phyloP scores from a whole-genome alignment of 2,113 vertebrate genomes.

The Beaufortia kweichowensis region DNA sequence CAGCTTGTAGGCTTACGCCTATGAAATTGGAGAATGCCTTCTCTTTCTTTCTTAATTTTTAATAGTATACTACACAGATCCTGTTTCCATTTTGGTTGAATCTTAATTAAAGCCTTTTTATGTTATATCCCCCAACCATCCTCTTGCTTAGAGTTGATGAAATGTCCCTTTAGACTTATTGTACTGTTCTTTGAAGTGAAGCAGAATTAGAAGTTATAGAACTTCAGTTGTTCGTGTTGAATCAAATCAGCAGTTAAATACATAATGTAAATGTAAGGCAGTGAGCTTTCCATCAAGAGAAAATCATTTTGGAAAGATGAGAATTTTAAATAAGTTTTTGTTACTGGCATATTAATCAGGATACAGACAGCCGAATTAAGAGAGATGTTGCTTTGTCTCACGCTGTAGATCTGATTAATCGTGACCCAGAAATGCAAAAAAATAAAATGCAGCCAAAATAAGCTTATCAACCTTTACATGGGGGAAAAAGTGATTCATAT shows the following conservation, averaged over 20 bases:
- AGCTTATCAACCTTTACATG: no score
- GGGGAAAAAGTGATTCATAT: no score
- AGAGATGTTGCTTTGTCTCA: not conserved
- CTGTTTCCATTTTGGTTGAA: not conserved
- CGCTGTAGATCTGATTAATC: no score
- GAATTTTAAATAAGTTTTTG: slow-evolving; percentile 31
- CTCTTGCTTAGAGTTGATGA: not conserved
- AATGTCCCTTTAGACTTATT: slow-evolving; percentile 6
- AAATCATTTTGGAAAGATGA: slow-evolving; percentile 44
- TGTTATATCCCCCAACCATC: slow-evolving; percentile 4
- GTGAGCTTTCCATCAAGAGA: slow-evolving; percentile 43
- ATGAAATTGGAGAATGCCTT: not conserved
- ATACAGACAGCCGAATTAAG: slow-evolving; percentile 21
- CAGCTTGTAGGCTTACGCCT: no score
- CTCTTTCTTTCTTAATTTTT: not conserved
- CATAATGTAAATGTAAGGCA: slow-evolving; percentile 42
- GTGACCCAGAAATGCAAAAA: no score
- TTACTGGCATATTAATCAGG: slow-evolving; percentile 43
- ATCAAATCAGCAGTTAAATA: slow-evolving; percentile 43
- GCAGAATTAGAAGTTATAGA: slow-evolving; percentile 20
- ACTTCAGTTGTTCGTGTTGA: slow-evolving; percentile 39
- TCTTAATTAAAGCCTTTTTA: slow-evolving; percentile 14
- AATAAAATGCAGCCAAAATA: no score
- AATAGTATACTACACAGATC: not conserved
- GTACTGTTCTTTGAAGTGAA: slow-evolving; percentile 20